Base-by-base conservation (phyloP, 2,888 invertebrate genomes). In the Tricholauxania praeusta region DNA sequence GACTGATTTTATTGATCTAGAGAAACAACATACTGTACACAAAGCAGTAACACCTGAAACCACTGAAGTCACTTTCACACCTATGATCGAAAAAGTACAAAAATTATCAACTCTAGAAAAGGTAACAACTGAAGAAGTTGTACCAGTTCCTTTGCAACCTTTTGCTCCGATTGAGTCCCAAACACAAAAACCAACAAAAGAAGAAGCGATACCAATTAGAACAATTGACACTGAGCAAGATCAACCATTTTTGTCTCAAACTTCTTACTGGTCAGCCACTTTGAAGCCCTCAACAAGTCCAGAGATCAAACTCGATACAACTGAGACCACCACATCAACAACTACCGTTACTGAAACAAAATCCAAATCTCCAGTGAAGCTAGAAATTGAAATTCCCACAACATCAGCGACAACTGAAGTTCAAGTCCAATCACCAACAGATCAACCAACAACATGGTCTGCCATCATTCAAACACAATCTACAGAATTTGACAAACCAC, bases 371-470 rank as follows among this genome's bases (percentile, higher is more conserved):
- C 52, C 62, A 39, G 32, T 14, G 14, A 47, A n/a, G 1, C 22
- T 22, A 28, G 64, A 64, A 57, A 8, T 57, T 2, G 7, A 57
- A 28, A 57, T 57, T 19, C 57, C 57, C 7, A 28, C 22, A 57
- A 28, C 28, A 14, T 10, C 63, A 5, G 5, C n/a, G 2, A 22
- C 14, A 63, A 70, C 77, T 1, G 82, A 82, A 77, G 75, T 85
- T 17, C 32, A 78, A 4, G 83, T 84, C 2, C 76, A 82, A 67
- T 85, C 84, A 12, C 85, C 84, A 39, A 81, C 75, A 19, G 79
- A 82, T 75, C 83, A 84, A 66, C 85, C 85, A 62, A 83, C 82
- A 62, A 82, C 84, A 0, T 84, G 84, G 84, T 82, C 84, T 10
- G 85, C 83, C n/a, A 74, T 83, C n/a, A 79, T 85, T n/a, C 80